phyloP scores from a whole-genome alignment of 2,888 invertebrate species.

The Sturmia bella region DNA sequence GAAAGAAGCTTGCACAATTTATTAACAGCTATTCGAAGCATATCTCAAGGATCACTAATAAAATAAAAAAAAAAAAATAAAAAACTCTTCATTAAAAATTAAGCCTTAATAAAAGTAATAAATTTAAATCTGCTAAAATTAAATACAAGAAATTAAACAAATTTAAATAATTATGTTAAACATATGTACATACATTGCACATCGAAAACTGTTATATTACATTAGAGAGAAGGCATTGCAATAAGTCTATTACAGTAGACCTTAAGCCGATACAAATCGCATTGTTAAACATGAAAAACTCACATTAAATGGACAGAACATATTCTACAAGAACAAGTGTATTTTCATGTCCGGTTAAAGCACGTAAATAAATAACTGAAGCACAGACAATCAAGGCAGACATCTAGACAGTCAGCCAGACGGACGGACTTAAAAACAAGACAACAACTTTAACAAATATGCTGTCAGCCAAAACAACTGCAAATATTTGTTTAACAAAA shows the following conservation, averaged over 20 bases:
- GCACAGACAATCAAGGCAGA: background rate
- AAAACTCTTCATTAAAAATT: no score
- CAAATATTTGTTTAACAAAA: slow-evolving; percentile 16
- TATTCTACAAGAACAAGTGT: background rate
- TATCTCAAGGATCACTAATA: background rate
- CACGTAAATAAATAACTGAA: slow-evolving; percentile 1
- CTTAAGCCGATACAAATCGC: slow-evolving; percentile 6
- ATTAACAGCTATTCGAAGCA: background rate
- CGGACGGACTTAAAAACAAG: slow-evolving; percentile 6
- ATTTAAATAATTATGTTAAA: no score
- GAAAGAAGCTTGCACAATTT: background rate
- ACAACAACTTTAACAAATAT: no score
- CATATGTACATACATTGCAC: background rate
- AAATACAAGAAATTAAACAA: no score
- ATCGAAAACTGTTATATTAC: no score
- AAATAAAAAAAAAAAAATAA: no score
- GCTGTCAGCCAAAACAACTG: background rate
- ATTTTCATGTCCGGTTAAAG: background rate
- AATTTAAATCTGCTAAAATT: no score
- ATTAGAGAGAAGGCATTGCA: no score
- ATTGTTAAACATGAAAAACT: slow-evolving; percentile 1
- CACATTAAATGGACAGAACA: slow-evolving; percentile 2
- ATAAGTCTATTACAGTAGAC: background rate
- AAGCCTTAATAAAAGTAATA: no score
- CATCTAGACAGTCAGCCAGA: slow-evolving; percentile 28